Conservation (phyloP, 2,797 vertebrate species). For the Protosalanx chinensis region DNA sequence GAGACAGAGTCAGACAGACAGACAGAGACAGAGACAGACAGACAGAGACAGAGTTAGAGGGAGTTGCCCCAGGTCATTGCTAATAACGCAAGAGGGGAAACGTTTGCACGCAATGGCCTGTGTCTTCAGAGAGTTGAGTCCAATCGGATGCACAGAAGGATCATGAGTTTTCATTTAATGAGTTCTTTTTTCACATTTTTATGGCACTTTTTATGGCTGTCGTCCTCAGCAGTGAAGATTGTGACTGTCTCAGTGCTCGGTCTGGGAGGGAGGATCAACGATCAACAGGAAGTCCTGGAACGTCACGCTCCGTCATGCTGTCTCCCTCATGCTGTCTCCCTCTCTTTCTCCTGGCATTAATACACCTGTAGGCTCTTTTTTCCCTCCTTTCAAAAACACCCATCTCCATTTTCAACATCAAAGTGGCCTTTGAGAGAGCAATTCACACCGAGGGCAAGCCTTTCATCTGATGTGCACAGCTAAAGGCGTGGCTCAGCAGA, state of each 20-base stretch:
- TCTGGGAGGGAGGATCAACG: not conserved
- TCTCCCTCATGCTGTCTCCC: conserved; percentile 29
- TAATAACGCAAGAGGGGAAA: conserved; percentile 23
- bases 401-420: conserved; percentile 76
- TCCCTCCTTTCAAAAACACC: conserved; percentile 62
- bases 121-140: conserved; percentile 24
- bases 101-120: not conserved
- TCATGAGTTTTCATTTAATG: conserved; percentile 34
- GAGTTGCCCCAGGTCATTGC: conserved; percentile 22
- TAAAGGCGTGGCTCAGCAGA: conserved; percentile 61
- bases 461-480: conserved; percentile 75
- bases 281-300: conserved; percentile 61
- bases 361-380: conserved; percentile 64
- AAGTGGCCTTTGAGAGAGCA: conserved; percentile 72
- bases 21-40: conserved; percentile 13
- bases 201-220: not conserved
- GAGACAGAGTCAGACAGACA: conserved; percentile 25
- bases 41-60: not conserved
- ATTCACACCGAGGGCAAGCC: conserved; percentile 59
- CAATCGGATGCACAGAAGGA: conserved; percentile 31
- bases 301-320: conserved; percentile 48
- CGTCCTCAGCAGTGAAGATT: not conserved
- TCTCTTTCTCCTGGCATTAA: conserved; percentile 57
- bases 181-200: conserved; percentile 12
- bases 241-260: not conserved